Base-by-base conservation (phyloP, 2,797 vertebrate species). In the Gambusia yucatana region DNA sequence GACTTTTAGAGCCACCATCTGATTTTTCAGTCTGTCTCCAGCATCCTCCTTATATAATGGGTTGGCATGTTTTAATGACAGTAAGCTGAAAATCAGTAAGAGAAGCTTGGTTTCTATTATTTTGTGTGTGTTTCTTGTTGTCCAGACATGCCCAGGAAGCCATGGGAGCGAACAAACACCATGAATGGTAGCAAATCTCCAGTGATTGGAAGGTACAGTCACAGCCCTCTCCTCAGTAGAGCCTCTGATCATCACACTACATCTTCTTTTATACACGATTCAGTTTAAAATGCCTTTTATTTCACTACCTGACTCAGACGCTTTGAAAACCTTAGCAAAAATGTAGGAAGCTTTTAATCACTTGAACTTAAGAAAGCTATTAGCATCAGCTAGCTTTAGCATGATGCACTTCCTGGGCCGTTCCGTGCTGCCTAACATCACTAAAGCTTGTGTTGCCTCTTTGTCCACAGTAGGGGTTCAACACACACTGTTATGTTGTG, bases 101-200 rank as follows among this genome's bases (percentile, higher is more conserved):
- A 73, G 28, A 28, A 74, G 57, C 44, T 57, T 67, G 25, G 2
- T 79, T 72, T 82, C 74, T 17, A 43, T 78, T 16, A 44, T 78
- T 57, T 73, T 77, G 52, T n/a, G 8, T 67, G 41, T 63, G 8
- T 77, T 50, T 17, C 67, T 1, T 17, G 77, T 50, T 52, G 41
- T 83, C 0, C 87, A 97, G 98, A 99, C 93, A 96, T 97, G 95
- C 96, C 97, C 86, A 97, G 98, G 93, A 99, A 99, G 91, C 98
- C 97, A 84, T 99, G 98, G 98, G 98, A 99, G 94, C 96, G 98
- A 95, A 96, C 97, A 85, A 99, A 97, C 89, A 97, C 97, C 82
- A 96, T 99, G 96, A 99, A 99, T 65, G 98, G 98, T 96, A 99
- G 97, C 97, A 99, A 99, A 92, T 99, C 98, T 44, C 98, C 98